Conservation (phyloP, 2,797 vertebrate genomes). For the Acanthis flammea region DNA sequence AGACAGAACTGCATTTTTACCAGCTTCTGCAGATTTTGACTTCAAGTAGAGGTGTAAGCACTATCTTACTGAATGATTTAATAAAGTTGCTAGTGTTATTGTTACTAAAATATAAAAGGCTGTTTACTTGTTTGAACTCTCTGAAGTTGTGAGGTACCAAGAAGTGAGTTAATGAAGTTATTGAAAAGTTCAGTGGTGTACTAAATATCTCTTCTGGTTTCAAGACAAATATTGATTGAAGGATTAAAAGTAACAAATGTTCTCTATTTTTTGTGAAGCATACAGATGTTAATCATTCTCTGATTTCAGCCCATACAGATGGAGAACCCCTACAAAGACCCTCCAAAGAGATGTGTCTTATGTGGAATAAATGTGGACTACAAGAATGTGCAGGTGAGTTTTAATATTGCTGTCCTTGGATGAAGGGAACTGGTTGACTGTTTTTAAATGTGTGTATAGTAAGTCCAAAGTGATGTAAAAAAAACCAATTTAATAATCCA, state of each 20-base stretch:
- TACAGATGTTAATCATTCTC: not conserved
- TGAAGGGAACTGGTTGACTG: not conserved
- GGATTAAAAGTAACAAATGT: not conserved
- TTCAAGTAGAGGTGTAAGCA: not conserved
- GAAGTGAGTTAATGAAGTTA: not conserved
- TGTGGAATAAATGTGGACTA: slow-evolving; percentile 85
- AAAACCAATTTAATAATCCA: not conserved
- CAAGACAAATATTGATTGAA: not conserved
- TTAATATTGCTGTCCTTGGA: not conserved
- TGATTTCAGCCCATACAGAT: slow-evolving; percentile 81
- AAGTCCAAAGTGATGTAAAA: not conserved
- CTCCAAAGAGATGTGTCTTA: slow-evolving; percentile 84
- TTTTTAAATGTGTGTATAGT: not conserved
- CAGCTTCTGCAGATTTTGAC: not conserved
- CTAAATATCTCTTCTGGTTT: not conserved
- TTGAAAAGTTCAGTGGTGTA: rapidly evolving
- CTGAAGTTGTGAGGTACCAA: not conserved
- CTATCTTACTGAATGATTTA: not conserved
- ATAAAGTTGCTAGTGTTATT: not conserved
- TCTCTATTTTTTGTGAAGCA: not conserved
- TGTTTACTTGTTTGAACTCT: not conserved
- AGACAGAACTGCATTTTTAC: not conserved
- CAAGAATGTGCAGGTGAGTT: slow-evolving; percentile 90
- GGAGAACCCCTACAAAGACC: slow-evolving; percentile 88
- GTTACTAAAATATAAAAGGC: not conserved